phyloP scores from a whole-genome alignment of 2,888 invertebrate genomes.

The Sisyra nigra region DNA sequence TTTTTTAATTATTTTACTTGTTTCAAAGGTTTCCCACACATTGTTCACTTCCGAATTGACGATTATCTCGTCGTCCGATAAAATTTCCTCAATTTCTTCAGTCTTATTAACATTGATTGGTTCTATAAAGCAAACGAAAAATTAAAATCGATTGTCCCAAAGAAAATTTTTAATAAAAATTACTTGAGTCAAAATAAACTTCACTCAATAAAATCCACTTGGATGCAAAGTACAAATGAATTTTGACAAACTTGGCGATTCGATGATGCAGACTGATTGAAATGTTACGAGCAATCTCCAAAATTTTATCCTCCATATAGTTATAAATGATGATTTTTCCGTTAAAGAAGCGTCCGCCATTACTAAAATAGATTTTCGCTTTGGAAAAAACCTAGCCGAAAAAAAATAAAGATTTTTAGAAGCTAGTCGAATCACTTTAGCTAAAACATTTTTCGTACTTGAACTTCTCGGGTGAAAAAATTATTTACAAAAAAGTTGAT shows the following conservation, averaged over 20 bases:
- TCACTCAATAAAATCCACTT: conserved; percentile 60
- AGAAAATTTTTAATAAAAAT: conserved; percentile 13
- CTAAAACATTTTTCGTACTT: conserved; percentile 28
- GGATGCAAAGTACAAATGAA: conserved; percentile 46
- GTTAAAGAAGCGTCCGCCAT: conserved; percentile 38
- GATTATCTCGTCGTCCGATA: conserved; percentile 32
- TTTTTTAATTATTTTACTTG: conserved; percentile 30
- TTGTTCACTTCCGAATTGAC: conserved; percentile 35
- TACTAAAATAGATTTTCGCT: conserved; percentile 45
- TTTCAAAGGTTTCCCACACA: conserved; percentile 34
- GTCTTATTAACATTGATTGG: conserved; percentile 31
- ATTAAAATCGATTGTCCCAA: background rate
- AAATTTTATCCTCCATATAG: conserved; percentile 39
- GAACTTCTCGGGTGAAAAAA: conserved; percentile 48
- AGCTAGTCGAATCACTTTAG: background rate
- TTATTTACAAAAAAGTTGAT: conserved; percentile 56
- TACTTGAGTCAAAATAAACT: conserved; percentile 42
- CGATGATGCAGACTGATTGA: conserved; percentile 46
- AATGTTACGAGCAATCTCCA: conserved; percentile 52
- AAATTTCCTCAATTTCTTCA: conserved; percentile 30
- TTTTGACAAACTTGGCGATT: conserved; percentile 41
- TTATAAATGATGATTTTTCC: conserved; percentile 36
- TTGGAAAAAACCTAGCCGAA: conserved; percentile 42
- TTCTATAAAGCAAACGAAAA: conserved; percentile 17
- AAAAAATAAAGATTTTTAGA: background rate